Percentiles rank a stretch among this genome's conserved stretches.
These are phyloP conservation scores for Acanthis flammea DNA, from an alignment of 2,797 vertebrate species.

Conservation along the genomic window DNA sequence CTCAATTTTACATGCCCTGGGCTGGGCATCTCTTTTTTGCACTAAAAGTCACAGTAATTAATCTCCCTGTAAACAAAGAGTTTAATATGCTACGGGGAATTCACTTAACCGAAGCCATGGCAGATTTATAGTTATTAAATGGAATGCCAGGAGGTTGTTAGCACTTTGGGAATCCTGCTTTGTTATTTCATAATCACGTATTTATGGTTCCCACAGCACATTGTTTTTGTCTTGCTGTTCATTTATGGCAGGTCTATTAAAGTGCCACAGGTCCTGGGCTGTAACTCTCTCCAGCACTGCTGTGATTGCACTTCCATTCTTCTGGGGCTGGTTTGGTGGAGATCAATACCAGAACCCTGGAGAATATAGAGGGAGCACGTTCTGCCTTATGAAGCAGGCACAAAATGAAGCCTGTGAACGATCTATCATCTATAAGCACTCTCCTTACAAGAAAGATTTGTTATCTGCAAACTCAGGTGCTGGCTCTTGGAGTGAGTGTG, in stretches of 20 bases:
- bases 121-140: slow-evolving; percentile 64
- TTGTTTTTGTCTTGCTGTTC: background rate
- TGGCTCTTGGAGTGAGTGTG: background rate
- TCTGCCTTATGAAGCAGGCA: background rate
- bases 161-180: slow-evolving; percentile 47
- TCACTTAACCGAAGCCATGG: slow-evolving; percentile 27
- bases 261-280: background rate
- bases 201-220: slow-evolving; percentile 54
- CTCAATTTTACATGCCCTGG: background rate
- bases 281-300: background rate
- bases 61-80: slow-evolving; percentile 23
- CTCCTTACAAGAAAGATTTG: background rate
- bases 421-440: background rate
- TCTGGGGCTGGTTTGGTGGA: background rate
- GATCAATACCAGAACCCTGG: background rate
- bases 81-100: slow-evolving; percentile 37
- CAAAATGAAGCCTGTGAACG: background rate
- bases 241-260: slow-evolving; percentile 58
- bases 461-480: background rate
- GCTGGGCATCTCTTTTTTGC: background rate
- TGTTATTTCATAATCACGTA: slow-evolving; percentile 55
- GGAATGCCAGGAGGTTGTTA: slow-evolving; percentile 44
- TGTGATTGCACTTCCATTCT: background rate
- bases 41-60: slow-evolving; percentile 1
- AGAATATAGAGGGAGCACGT: background rate